A percentile compares a stretch with the other conserved stretches of the same genome.
These are phyloP conservation scores for Drosophila kepulauana DNA, from an alignment of 1,140 invertebrate genomes.

Conservation along the genomic window DNA sequence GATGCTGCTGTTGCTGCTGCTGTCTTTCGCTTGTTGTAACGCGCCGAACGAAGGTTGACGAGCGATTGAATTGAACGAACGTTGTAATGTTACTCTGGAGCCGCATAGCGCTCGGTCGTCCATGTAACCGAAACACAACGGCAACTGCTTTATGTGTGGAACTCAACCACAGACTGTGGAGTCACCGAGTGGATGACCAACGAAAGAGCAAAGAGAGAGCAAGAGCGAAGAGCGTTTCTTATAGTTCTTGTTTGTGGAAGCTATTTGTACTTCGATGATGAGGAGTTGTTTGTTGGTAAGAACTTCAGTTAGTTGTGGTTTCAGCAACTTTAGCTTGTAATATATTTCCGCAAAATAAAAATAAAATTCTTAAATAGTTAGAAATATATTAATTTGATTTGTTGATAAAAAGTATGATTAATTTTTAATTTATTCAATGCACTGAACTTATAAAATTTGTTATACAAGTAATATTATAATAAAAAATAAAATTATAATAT, in stretches of 20 bases:
- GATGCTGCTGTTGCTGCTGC: slow-evolving; percentile 25
- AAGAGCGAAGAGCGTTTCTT: not conserved
- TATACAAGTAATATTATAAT: too few relatives aligned
- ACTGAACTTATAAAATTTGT: too few relatives aligned
- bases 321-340: too few relatives aligned
- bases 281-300: slow-evolving; percentile 1
- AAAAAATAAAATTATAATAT: too few relatives aligned
- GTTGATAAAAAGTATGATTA: too few relatives aligned
- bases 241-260: slow-evolving; percentile 46
- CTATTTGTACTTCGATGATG: slow-evolving; percentile 3
- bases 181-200: slow-evolving; percentile 23
- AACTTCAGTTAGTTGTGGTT: not conserved
- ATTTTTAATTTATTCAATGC: too few relatives aligned
- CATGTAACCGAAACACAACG: slow-evolving; percentile 51
- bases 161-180: slow-evolving; percentile 9
- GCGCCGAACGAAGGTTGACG: slow-evolving; percentile 72
- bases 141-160: slow-evolving; percentile 38
- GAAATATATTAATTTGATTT: not conserved
- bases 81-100: slow-evolving; percentile 62
- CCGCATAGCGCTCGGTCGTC: slow-evolving; percentile 27
- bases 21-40: slow-evolving; percentile 65
- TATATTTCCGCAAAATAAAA: not conserved
- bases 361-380: not conserved
- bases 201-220: slow-evolving; percentile 26
- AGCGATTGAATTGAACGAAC: slow-evolving; percentile 71